phyloP scores from a whole-genome alignment of 2,797 vertebrate genomes.

The Esox lucius region DNA sequence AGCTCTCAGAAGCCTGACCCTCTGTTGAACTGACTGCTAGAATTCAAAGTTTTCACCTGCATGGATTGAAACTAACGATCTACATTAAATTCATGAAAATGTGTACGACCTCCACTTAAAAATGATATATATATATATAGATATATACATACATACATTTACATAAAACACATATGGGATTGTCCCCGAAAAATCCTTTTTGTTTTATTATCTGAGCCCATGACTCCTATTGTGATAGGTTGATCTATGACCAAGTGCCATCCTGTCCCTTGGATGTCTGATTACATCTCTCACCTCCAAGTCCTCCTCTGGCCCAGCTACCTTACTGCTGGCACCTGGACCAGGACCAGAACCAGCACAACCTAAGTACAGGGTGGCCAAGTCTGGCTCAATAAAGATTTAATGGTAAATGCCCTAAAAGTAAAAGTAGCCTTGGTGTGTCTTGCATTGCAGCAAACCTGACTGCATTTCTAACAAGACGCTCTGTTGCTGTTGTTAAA shows the following conservation, averaged over 20 bases:
- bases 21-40: neutral
- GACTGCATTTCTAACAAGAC: conserved; percentile 23
- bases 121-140: neutral
- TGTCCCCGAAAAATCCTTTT: neutral
- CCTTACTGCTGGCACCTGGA: neutral
- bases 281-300: neutral
- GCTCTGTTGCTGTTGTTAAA: conserved; percentile 49
- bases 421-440: neutral
- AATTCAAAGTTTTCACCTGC: neutral
- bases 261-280: neutral
- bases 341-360: neutral
- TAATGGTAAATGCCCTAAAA: neutral
- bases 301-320: neutral
- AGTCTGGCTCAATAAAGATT: neutral
- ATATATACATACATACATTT: no score
- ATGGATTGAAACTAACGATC: neutral
- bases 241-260: neutral
- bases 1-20: neutral
- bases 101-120: no score
- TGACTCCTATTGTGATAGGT: neutral
- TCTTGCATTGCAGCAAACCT: neutral
- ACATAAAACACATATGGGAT: neutral
- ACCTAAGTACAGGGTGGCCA: neutral
- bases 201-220: neutral
- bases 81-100: neutral